Percentiles rank a stretch among this genome's conserved stretches.
These are phyloP conservation scores for Invenusta paracnida DNA, from an alignment of 2,888 invertebrate species.

Conservation along the genomic window DNA sequence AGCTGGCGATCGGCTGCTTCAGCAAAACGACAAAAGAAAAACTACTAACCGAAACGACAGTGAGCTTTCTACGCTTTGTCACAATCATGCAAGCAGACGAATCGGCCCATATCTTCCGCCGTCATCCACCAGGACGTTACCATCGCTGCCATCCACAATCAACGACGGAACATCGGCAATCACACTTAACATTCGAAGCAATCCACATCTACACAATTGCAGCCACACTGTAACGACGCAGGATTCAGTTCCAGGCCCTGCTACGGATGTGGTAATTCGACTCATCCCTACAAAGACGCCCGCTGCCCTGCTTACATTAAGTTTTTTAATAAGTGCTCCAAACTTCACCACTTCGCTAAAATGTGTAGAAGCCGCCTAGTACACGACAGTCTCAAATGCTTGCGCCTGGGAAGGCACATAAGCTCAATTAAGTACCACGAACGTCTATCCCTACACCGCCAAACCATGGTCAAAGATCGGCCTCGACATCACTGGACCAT, in stretches of 20 bases:
- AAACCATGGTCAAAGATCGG: too few relatives aligned
- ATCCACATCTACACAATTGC: neutral
- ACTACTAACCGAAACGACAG: slow-evolving; percentile 1
- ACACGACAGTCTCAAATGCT: neutral
- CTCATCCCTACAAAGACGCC: neutral
- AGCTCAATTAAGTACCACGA: too few relatives aligned
- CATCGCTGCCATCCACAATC: neutral
- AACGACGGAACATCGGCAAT: neutral
- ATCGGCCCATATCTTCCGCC: slow-evolving; percentile 15
- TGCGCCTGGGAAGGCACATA: neutral
- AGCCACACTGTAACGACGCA: neutral
- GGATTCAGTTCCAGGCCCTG: neutral
- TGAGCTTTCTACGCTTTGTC: neutral
- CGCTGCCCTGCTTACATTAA: neutral
- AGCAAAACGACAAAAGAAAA: slow-evolving; percentile 27
- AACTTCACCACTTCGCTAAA: neutral
- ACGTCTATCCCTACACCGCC: too few relatives aligned
- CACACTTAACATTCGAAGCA: neutral
- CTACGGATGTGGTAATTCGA: neutral
- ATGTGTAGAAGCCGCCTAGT: neutral
- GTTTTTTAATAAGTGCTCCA: neutral
- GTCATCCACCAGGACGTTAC: neutral
- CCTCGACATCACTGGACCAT: too few relatives aligned
- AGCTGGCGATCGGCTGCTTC: slow-evolving; percentile 9
- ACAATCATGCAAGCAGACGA: slow-evolving; percentile 32